Percentiles rank a stretch among this genome's conserved stretches.
These are phyloP conservation scores for Protaetia brevitarsis DNA, from an alignment of 1,140 invertebrate genomes.

Conservation along the genomic window DNA sequence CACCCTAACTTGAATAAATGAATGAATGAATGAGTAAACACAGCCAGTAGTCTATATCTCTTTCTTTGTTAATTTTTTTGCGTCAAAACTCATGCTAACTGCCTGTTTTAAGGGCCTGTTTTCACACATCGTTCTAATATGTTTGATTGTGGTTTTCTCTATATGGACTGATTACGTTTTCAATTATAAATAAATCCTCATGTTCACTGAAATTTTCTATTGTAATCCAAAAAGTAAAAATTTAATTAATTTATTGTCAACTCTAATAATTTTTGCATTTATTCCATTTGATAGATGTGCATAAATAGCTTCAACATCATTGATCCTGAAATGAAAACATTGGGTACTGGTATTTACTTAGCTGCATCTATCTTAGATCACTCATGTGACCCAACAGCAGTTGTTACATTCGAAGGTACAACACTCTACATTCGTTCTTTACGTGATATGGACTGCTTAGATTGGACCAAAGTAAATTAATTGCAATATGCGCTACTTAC, in stretches of 20 bases:
- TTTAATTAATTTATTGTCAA: not conserved
- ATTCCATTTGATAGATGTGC: slow-evolving; percentile 61
- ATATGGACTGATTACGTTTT: too few species aligned
- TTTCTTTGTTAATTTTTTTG: too few species aligned
- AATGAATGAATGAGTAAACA: too few species aligned
- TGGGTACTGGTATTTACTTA: slow-evolving; percentile 82
- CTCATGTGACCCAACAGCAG: slow-evolving; percentile 83
- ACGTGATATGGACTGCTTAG: slow-evolving; percentile 64
- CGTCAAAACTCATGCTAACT: too few species aligned
- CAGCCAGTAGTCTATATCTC: too few species aligned
- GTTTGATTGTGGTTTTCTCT: too few species aligned
- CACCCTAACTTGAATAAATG: too few species aligned
- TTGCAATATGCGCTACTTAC: not conserved
- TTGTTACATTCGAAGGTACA: slow-evolving; percentile 78
- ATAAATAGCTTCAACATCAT: slow-evolving; percentile 85
- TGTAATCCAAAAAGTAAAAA: not conserved
- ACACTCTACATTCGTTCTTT: slow-evolving; percentile 70
- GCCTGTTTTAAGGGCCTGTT: too few species aligned
- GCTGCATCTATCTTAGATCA: slow-evolving; percentile 85
- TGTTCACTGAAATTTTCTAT: not conserved
- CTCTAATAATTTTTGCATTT: not conserved
- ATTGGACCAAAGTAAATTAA: slow-evolving; percentile 58
- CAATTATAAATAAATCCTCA: too few species aligned
- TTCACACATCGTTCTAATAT: too few species aligned
- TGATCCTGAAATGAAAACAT: slow-evolving; percentile 74